A percentile compares a stretch with the other conserved stretches of the same genome.
These are phyloP conservation scores for Trichomalopsis sarcophagae DNA, from an alignment of 1,140 invertebrate genomes.

Conservation along the genomic window DNA sequence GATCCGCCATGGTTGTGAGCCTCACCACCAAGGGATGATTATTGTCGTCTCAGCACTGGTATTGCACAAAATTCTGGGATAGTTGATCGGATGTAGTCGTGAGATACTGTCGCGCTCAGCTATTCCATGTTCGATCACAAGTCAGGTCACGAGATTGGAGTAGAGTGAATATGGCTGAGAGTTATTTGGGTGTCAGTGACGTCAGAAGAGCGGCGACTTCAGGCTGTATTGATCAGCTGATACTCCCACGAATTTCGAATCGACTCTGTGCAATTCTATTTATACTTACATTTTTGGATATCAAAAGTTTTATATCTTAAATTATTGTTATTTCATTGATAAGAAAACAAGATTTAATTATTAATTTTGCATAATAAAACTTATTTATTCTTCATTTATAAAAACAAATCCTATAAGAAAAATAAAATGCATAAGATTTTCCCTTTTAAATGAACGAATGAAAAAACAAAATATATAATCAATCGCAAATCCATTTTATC, in stretches of 20 bases:
- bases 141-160: slow-evolving; percentile 48
- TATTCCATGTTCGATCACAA: slow-evolving; percentile 49
- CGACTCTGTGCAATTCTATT: background rate
- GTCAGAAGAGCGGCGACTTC: background rate
- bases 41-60: background rate
- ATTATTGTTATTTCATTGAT: no score
- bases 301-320: no score
- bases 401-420: no score
- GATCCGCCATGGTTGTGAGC: slow-evolving; percentile 69
- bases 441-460: no score
- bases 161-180: slow-evolving; percentile 10
- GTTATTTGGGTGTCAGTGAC: background rate
- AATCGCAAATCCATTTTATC: no score
- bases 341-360: no score
- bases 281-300: no score
- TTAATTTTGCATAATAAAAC: no score
- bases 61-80: background rate
- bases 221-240: slow-evolving; percentile 14
- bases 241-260: background rate
- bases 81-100: background rate
- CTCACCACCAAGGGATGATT: background rate
- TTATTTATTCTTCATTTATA: no score
- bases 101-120: background rate
- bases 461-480: no score
- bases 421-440: no score